Base-by-base conservation (phyloP, 2,113 vertebrate species). In the Lophochroa leadbeateri region DNA sequence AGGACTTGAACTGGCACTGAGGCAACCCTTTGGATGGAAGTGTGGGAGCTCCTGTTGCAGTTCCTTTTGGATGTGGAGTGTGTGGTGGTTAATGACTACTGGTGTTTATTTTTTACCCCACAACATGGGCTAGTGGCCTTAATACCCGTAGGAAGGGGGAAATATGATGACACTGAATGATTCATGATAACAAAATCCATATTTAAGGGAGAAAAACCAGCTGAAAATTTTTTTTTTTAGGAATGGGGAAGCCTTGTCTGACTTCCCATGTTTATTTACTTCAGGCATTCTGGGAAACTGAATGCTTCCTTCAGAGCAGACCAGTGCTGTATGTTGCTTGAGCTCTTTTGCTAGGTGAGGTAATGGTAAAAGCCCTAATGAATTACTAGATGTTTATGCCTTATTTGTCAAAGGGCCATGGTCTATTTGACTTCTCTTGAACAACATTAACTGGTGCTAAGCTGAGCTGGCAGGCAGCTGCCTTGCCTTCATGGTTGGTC, bases 291-390 rank as follows among this genome's bases (percentile, higher is more conserved):
- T 60, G 33, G n/a, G 69, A 82, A 64, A 14, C 9, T 17, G 21
- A 70, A 39, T 44, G 31, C 50, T 65, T 91, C 46, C 39, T 31
- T 57, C 23, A 13, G 77, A 84, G 64, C 52, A 9, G 53, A 29
- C 16, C 5, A 13, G n/a, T 35, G 13, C 58, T 72, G 19, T 49
- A 2, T 0, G 0, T 25, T 78, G 88, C 50, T 31, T 1, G 3
- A 64, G 67, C 28, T 33, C 47, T 70, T 52, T 28, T 4, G 3
- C 23, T 68, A 17, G 47, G 23, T 71, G n/a, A 71, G 25, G 14
- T 52, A 27, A 43, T 31, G 6, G 29, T 25, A 50, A 72, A 68
- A 86, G 7, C 13, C 33, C 10, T 53, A 50, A 52, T 1, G 0
- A 75, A 60, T 69, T 77, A 13, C 15, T 28, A 6, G 41, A 17